Evolutionary conservation across 2,888 invertebrate species (phyloP).

Genomic region (Macrophya alboannulata): DNA sequence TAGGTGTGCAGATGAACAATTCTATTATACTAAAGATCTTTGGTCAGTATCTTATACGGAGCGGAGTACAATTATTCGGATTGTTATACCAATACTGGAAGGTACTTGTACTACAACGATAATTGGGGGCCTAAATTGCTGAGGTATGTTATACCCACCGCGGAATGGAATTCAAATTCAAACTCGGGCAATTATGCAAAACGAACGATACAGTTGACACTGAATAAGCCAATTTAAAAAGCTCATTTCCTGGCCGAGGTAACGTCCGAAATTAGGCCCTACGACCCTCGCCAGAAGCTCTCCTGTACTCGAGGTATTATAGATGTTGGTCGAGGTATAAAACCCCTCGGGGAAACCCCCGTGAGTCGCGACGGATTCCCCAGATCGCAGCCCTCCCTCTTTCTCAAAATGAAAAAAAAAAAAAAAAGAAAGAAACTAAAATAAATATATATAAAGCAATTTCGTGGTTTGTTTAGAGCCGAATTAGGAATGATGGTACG

Average conservation of each 20-base stretch:
- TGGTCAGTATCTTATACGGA: not conserved
- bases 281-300: slow-evolving; percentile 30
- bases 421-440: slow-evolving; percentile 42
- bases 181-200: slow-evolving; percentile 50
- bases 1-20: not conserved
- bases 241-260: slow-evolving; percentile 75
- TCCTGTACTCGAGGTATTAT: slow-evolving; percentile 5
- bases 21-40: slow-evolving; percentile 8
- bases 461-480: slow-evolving; percentile 80
- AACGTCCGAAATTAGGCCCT: slow-evolving; percentile 74
- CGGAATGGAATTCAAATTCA: slow-evolving; percentile 33
- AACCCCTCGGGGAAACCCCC: slow-evolving; percentile 37
- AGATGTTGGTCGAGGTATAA: slow-evolving; percentile 12
- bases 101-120: not conserved
- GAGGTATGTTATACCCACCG: not conserved
- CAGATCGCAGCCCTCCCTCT: slow-evolving; percentile 53
- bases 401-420: slow-evolving; percentile 27
- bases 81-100: not conserved
- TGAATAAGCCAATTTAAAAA: slow-evolving; percentile 78
- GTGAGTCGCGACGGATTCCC: slow-evolving; percentile 43
- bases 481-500: slow-evolving; percentile 59
- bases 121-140: not conserved
- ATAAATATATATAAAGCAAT: slow-evolving; percentile 74
- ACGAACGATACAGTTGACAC: slow-evolving; percentile 53
- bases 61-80: not conserved